phyloP scores from a whole-genome alignment of 2,888 invertebrate species.

The Luperina testacea region DNA sequence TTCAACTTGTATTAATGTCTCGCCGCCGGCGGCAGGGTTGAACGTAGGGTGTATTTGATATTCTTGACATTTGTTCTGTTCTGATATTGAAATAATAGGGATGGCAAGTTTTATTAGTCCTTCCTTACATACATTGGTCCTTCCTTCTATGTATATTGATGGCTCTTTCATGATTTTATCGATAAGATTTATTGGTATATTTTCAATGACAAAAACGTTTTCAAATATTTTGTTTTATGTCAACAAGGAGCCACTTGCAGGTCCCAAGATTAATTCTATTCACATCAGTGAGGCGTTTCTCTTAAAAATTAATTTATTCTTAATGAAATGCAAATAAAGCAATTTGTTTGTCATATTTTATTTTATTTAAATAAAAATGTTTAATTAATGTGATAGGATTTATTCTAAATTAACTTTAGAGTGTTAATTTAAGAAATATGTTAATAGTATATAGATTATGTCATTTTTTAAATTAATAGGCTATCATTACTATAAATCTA shows the following conservation, averaged over 20 bases:
- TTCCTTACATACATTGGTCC: background rate
- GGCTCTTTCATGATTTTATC: background rate
- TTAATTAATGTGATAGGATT: slow-evolving; percentile 58
- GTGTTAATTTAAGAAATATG: slow-evolving; percentile 49
- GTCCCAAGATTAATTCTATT: background rate
- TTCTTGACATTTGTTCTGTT: slow-evolving; percentile 50
- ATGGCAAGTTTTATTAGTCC: background rate
- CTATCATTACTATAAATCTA: slow-evolving; percentile 35
- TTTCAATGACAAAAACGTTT: background rate
- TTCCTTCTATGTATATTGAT: background rate
- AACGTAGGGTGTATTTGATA: slow-evolving; percentile 58
- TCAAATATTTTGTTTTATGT: background rate
- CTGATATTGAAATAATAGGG: slow-evolving; percentile 39
- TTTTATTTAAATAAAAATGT: slow-evolving; percentile 37
- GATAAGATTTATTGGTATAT: background rate
- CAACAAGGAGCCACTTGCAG: background rate
- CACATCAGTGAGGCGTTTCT: background rate
- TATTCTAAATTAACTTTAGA: slow-evolving; percentile 32
- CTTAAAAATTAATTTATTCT: slow-evolving; percentile 10
- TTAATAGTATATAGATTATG: slow-evolving; percentile 40
- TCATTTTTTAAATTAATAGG: background rate
- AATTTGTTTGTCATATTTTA: slow-evolving; percentile 44
- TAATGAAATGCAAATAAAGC: slow-evolving; percentile 48
- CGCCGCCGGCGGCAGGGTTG: slow-evolving; percentile 79
- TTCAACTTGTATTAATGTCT: slow-evolving; percentile 86